These are phyloP conservation scores for Falco naumanni DNA, from an alignment of 2,797 vertebrate genomes.

Conservation along the genomic window DNA sequence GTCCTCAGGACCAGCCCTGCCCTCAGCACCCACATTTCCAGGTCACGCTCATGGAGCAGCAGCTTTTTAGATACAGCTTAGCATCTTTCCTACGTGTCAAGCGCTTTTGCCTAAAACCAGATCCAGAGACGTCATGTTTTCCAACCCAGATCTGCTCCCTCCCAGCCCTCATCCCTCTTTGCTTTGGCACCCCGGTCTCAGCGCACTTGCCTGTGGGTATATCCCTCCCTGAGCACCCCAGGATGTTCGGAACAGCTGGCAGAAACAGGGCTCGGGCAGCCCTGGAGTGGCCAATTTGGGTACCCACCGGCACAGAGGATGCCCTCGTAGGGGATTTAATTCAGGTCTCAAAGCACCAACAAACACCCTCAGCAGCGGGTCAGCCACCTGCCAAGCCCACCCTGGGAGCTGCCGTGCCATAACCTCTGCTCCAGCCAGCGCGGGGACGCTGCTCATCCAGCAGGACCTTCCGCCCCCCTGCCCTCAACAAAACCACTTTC, in stretches of 20 bases:
- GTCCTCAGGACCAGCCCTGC: background rate
- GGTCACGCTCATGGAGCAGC: accelerated
- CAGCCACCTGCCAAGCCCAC: background rate
- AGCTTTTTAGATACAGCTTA: background rate
- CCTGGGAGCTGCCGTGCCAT: accelerated
- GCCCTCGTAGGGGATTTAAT: accelerated
- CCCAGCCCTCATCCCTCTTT: background rate
- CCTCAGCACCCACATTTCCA: background rate
- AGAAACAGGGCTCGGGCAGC: too few relatives aligned
- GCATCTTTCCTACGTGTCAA: background rate
- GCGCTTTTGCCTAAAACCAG: background rate
- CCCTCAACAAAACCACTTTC: background rate
- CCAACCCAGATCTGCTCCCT: background rate
- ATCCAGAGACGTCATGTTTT: accelerated
- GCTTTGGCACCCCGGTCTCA: accelerated
- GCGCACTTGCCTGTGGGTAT: accelerated
- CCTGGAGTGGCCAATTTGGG: accelerated
- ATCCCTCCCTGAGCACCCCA: accelerated
- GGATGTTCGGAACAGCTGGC: background rate
- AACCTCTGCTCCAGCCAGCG: background rate
- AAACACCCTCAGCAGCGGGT: background rate
- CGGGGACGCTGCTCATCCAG: accelerated
- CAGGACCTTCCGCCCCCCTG: too few relatives aligned
- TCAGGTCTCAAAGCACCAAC: background rate
- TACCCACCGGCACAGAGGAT: accelerated